Conservation (phyloP, 2,888 invertebrate genomes). For the Epinotia brunnichana region DNA sequence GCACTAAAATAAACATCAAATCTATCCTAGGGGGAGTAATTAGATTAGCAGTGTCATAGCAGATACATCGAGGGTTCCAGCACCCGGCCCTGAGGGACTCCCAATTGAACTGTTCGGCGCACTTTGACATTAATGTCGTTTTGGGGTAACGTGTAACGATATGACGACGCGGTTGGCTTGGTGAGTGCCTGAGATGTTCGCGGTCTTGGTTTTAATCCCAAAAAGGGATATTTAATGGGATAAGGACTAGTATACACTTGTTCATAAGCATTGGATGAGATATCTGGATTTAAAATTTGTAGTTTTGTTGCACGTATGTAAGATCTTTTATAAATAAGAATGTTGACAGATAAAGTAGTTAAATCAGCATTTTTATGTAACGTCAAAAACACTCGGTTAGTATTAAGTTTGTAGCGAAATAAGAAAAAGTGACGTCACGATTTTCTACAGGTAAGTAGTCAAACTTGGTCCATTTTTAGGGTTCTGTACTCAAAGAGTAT, state of each 20-base stretch:
- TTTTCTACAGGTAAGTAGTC: no score
- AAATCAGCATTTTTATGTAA: no score
- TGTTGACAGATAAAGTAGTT: no score
- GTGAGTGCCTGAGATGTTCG: neutral
- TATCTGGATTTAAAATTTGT: no score
- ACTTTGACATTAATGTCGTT: conserved; percentile 14
- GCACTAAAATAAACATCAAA: conserved; percentile 24
- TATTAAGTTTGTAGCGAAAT: no score
- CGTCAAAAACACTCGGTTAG: no score
- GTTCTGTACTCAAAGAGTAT: no score
- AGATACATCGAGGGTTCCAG: conserved; percentile 17
- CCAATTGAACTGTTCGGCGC: conserved; percentile 1
- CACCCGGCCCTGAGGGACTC: conserved; percentile 23
- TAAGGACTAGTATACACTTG: neutral
- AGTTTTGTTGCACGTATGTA: no score
- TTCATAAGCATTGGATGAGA: neutral
- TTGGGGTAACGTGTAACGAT: neutral
- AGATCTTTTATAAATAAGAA: no score
- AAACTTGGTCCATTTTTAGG: no score
- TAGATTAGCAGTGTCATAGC: conserved; percentile 13
- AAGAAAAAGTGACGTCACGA: no score
- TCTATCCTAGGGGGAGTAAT: conserved; percentile 13
- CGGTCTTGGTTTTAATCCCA: neutral
- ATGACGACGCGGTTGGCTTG: neutral
- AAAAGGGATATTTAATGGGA: neutral